phyloP scores from a whole-genome alignment of 1,140 invertebrate species.

The Drusus annulatus region DNA sequence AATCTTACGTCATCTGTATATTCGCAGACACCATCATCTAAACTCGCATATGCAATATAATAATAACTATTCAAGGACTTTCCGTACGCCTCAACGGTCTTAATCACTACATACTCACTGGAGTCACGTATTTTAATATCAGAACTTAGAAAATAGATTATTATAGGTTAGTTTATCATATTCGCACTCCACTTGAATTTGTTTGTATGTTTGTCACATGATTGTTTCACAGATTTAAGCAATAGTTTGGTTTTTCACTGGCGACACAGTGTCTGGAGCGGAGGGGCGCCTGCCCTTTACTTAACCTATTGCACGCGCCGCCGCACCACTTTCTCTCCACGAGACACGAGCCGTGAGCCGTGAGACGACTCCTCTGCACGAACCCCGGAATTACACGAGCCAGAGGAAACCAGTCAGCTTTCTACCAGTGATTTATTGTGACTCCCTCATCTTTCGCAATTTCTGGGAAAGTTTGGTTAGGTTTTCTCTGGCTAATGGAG shows the following conservation, averaged over 20 bases:
- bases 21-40: background rate
- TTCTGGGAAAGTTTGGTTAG: no score
- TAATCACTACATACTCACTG: conserved; percentile 27
- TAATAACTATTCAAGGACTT: no score
- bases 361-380: background rate
- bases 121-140: conserved; percentile 15
- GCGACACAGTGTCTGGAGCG: conserved; percentile 39
- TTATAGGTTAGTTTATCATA: background rate
- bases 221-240: conserved; percentile 27
- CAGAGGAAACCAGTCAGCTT: background rate
- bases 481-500: conserved; percentile 18
- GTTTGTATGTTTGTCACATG: conserved; percentile 26
- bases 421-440: background rate
- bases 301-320: conserved; percentile 55
- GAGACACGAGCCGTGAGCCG: conserved; percentile 5
- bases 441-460: no score
- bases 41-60: background rate
- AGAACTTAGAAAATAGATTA: conserved; percentile 14
- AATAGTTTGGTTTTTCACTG: conserved; percentile 19
- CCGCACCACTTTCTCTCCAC: conserved; percentile 50
- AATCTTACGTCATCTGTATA: conserved; percentile 13
- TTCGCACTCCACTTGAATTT: conserved; percentile 27
- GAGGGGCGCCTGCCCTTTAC: conserved; percentile 56
- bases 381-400: background rate
- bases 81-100: background rate